Evolutionary conservation across 2,888 invertebrate genomes (phyloP).

Genomic region (Sarcophaga rosellei): DNA sequence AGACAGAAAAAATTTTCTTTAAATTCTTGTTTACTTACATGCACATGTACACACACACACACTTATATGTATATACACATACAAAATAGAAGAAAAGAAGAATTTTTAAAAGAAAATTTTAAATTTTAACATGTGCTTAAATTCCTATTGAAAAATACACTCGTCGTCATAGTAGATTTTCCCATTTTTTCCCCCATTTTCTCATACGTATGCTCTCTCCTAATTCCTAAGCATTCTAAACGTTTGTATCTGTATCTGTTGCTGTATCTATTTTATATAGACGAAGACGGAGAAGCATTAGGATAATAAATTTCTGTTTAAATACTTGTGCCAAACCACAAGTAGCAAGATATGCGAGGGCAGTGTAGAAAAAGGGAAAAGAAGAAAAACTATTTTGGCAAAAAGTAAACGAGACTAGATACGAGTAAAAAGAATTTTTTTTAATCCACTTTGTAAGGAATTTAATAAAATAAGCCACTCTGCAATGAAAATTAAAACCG

Average conservation of each 20-base stretch:
- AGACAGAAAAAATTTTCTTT: too few species aligned
- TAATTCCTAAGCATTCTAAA: too few species aligned
- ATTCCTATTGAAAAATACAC: too few species aligned
- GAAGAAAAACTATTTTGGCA: neutral
- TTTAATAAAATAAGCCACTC: neutral
- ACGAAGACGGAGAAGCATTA: neutral
- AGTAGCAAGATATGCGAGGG: neutral
- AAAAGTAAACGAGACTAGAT: neutral
- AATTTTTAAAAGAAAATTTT: too few species aligned
- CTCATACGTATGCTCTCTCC: neutral
- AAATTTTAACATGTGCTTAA: too few species aligned
- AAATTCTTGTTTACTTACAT: too few species aligned
- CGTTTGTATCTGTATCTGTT: neutral
- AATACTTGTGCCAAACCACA: slow-evolving; percentile 24
- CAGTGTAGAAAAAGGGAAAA: too few species aligned
- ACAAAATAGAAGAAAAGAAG: too few species aligned
- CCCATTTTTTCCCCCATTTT: slow-evolving; percentile 3
- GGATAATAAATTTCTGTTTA: slow-evolving; percentile 33
- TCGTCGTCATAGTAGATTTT: too few species aligned
- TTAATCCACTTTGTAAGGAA: neutral
- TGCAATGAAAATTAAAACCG: neutral
- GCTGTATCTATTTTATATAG: neutral
- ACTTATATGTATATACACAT: too few species aligned
- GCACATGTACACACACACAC: too few species aligned
- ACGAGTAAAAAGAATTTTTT: neutral